phyloP scores from a whole-genome alignment of 2,888 invertebrate genomes.

The Eledona agricola region DNA sequence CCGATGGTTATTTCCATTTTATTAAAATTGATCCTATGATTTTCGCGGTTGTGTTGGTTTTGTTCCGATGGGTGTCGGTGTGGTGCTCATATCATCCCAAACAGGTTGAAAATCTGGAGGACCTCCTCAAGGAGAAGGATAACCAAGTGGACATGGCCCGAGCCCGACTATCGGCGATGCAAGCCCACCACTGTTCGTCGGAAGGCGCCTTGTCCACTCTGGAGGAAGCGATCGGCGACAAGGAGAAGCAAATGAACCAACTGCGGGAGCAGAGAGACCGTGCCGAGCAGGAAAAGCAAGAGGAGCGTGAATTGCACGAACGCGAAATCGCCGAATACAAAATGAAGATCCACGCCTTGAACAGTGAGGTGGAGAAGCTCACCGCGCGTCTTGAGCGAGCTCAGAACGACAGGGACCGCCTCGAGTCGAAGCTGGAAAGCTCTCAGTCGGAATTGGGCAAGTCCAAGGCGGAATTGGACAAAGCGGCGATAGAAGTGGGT shows the following conservation, averaged over 20 bases:
- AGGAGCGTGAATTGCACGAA: conserved; percentile 93
- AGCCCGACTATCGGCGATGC: conserved; percentile 89
- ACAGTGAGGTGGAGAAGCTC: conserved; percentile 90
- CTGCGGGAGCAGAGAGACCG: conserved; percentile 93
- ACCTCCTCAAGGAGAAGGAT: conserved; percentile 96
- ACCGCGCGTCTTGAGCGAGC: conserved; percentile 88
- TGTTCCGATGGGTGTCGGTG: conserved; percentile 14
- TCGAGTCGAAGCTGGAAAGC: conserved; percentile 90
- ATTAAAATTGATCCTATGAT: background rate
- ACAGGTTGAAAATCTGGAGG: conserved; percentile 97
- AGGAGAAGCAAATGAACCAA: conserved; percentile 97
- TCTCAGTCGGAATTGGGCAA: conserved; percentile 94
- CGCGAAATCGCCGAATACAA: conserved; percentile 94
- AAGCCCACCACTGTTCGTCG: conserved; percentile 92
- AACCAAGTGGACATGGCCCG: conserved; percentile 96
- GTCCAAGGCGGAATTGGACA: conserved; percentile 92
- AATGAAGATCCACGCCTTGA: conserved; percentile 89
- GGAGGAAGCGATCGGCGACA: conserved; percentile 95
- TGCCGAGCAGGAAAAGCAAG: conserved; percentile 94
- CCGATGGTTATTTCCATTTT: conserved; percentile 1
- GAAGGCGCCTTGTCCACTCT: conserved; percentile 92
- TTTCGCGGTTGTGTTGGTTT: conserved; percentile 9
- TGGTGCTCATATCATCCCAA: conserved; percentile 30
- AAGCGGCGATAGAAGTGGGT: conserved; percentile 88
- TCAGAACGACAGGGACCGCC: conserved; percentile 87